phyloP scores from a whole-genome alignment of 2,888 invertebrate genomes.

The Trissoscelio sp. region DNA sequence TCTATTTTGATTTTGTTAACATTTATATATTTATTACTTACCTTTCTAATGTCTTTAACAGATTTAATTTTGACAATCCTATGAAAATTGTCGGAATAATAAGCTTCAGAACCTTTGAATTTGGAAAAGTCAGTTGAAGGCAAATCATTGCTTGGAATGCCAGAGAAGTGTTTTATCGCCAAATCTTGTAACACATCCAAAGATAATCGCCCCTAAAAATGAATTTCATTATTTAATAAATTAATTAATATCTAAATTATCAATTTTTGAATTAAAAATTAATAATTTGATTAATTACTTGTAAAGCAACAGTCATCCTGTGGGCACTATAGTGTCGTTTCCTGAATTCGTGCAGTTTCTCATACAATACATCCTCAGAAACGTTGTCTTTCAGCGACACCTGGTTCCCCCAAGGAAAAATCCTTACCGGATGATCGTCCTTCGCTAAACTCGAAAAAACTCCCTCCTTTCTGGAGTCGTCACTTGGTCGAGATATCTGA shows the following conservation, averaged over 20 bases:
- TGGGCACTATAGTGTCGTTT: slow-evolving; percentile 93
- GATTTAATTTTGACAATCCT: slow-evolving; percentile 91
- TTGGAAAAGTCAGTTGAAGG: slow-evolving; percentile 86
- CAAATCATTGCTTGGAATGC: slow-evolving; percentile 88
- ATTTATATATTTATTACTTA: slow-evolving; percentile 74
- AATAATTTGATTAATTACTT: slow-evolving; percentile 85
- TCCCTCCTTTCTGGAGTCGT: slow-evolving; percentile 90
- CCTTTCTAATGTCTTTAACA: slow-evolving; percentile 88
- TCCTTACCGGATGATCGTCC: slow-evolving; percentile 88
- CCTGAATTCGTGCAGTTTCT: slow-evolving; percentile 89
- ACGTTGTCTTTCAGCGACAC: slow-evolving; percentile 88
- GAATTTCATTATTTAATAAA: background rate
- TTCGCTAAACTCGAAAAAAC: slow-evolving; percentile 89
- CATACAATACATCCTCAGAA: slow-evolving; percentile 88
- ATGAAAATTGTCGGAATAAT: slow-evolving; percentile 86
- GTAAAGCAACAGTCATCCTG: slow-evolving; percentile 93
- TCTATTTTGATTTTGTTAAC: too few species aligned
- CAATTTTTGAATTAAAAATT: too few species aligned
- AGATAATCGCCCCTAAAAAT: slow-evolving; percentile 85
- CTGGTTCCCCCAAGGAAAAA: slow-evolving; percentile 94
- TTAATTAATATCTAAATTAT: too few species aligned
- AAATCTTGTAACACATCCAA: slow-evolving; percentile 87
- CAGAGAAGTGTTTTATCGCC: slow-evolving; percentile 87
- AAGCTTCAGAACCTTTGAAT: slow-evolving; percentile 85
- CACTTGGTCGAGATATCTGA: slow-evolving; percentile 90